Conservation (phyloP, 1,140 invertebrate genomes). For the Trichonephila clavata region DNA sequence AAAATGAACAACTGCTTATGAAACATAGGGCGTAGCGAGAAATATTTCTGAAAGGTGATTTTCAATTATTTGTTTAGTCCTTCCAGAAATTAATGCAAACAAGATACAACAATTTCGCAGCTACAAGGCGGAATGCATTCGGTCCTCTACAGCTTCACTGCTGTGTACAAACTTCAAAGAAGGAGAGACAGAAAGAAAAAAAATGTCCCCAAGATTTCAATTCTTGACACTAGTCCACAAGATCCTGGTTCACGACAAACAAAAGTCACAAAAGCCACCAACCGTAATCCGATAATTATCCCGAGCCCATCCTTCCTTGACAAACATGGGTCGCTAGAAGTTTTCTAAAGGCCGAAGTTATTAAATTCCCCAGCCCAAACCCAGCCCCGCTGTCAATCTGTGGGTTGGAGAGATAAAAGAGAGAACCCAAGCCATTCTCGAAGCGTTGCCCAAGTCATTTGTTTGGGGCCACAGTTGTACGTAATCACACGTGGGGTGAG, state of each 20-base stretch:
- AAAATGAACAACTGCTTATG: background rate
- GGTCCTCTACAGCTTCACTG: background rate
- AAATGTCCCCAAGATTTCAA: background rate
- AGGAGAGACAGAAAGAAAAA: background rate
- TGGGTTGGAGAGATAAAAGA: slow-evolving; percentile 61
- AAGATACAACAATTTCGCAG: background rate
- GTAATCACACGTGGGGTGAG: slow-evolving; percentile 29
- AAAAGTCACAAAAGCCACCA: slow-evolving; percentile 37
- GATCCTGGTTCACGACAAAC: slow-evolving; percentile 21
- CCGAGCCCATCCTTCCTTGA: slow-evolving; percentile 18
- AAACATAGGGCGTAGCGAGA: background rate
- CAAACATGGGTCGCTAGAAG: slow-evolving; percentile 54
- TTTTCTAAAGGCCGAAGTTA: slow-evolving; percentile 69
- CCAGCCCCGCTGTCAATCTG: slow-evolving; percentile 37
- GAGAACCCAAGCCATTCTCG: slow-evolving; percentile 9
- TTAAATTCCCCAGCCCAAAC: slow-evolving; percentile 54
- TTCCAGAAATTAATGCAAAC: background rate
- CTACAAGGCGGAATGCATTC: background rate
- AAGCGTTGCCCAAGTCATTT: slow-evolving; percentile 50
- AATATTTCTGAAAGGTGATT: background rate
- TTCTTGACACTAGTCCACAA: slow-evolving; percentile 34
- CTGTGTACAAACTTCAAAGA: background rate
- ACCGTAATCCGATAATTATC: slow-evolving; percentile 68
- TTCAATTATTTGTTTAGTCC: background rate
- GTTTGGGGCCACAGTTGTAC: slow-evolving; percentile 47